These are phyloP conservation scores for Lepeophtheirus nordmannii DNA, from an alignment of 2,888 invertebrate genomes.

Conservation along the genomic window DNA sequence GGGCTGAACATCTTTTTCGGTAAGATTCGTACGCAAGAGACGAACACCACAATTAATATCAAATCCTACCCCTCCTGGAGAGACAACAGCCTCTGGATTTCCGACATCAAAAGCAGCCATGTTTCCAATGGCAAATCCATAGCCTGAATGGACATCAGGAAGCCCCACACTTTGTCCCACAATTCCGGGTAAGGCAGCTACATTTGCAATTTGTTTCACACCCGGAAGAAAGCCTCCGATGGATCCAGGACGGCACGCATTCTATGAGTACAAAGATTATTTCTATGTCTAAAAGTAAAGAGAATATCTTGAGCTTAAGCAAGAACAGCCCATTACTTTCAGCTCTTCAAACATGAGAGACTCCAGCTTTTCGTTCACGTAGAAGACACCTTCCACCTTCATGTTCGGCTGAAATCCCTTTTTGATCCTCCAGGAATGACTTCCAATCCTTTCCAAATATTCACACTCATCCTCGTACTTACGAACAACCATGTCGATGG, in stretches of 20 bases:
- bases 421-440: constrained; percentile 79
- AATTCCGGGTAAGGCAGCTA: constrained; percentile 81
- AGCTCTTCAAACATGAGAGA: constrained; percentile 93
- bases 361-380: constrained; percentile 80
- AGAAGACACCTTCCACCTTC: constrained; percentile 74
- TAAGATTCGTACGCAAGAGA: constrained; percentile 80
- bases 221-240: constrained; percentile 90
- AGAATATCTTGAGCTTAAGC: no score
- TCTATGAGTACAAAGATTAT: constrained; percentile 33
- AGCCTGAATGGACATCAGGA: constrained; percentile 94
- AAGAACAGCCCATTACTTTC: constrained; percentile 36
- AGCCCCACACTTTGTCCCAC: constrained; percentile 62
- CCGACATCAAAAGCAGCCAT: constrained; percentile 97
- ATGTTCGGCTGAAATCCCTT: constrained; percentile 98
- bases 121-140: constrained; percentile 98
- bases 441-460: constrained; percentile 73
- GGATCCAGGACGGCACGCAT: constrained; percentile 71
- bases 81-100: constrained; percentile 55
- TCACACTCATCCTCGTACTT: constrained; percentile 81
- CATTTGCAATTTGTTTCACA: constrained; percentile 97
- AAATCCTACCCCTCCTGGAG: constrained; percentile 96
- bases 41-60: constrained; percentile 98
- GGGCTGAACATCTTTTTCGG: constrained; percentile 78
- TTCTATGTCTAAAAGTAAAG: background rate
- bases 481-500: constrained; percentile 58